Evolutionary conservation across 2,113 vertebrate genomes (phyloP).

Genomic region (Oncorhynchus gorbuscha): DNA sequence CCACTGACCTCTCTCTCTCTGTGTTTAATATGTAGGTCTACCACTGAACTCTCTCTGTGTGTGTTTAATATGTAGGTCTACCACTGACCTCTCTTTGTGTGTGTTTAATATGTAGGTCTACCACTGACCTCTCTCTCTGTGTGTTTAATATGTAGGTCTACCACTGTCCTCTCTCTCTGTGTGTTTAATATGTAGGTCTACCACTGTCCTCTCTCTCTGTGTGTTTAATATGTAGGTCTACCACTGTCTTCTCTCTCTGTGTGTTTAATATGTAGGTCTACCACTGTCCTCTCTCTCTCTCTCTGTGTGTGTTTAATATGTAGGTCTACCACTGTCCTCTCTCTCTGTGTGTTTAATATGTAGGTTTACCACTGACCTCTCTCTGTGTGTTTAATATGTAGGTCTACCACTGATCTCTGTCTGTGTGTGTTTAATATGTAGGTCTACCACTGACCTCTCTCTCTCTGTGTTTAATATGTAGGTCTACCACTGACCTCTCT

Average conservation of each 20-base stretch:
- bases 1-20: too few species aligned
- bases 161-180: too few species aligned
- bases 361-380: slow-evolving; percentile 7
- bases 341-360: slow-evolving; percentile 43
- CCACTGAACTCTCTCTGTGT: slow-evolving; percentile 26
- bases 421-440: slow-evolving; percentile 5
- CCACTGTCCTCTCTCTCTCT: slow-evolving; percentile 40
- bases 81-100: too few species aligned
- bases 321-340: too few species aligned
- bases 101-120: slow-evolving; percentile 25
- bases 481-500: background rate
- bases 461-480: background rate
- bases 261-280: slow-evolving; percentile 25
- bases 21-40: slow-evolving; percentile 24
- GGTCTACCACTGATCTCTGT: slow-evolving; percentile 5
- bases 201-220: too few species aligned
- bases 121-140: slow-evolving; percentile 31
- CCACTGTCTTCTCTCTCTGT: too few species aligned
- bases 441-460: slow-evolving; percentile 25
- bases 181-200: too few species aligned
- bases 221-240: too few species aligned
- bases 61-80: too few species aligned
- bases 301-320: too few species aligned
- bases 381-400: slow-evolving; percentile 47
- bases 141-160: slow-evolving; percentile 46